phyloP scores from a whole-genome alignment of 2,888 invertebrate genomes.

The Boloria euphrosyne region DNA sequence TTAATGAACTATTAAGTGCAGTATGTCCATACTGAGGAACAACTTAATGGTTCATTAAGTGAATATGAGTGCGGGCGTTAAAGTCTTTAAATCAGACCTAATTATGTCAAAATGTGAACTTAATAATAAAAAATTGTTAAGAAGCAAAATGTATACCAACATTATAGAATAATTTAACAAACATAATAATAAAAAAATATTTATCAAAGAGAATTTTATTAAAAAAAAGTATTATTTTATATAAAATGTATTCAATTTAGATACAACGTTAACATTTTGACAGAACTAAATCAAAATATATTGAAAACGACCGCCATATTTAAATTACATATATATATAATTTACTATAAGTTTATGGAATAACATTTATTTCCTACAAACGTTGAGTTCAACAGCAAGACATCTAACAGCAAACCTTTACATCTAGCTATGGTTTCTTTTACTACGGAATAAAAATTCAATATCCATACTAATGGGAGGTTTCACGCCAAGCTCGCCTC shows the following conservation, averaged over 20 bases:
- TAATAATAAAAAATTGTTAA: neutral
- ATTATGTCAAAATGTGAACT: constrained; percentile 10
- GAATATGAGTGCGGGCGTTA: no score
- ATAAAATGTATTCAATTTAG: neutral
- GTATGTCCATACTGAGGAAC: no score
- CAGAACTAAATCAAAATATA: constrained; percentile 3
- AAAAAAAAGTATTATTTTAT: neutral
- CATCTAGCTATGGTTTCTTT: no score
- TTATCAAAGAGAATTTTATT: no score
- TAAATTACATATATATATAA: neutral
- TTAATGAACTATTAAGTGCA: no score
- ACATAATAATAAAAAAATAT: no score
- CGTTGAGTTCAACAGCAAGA: constrained; percentile 19
- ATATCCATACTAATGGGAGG: no score
- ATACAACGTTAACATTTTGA: neutral
- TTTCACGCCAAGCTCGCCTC: no score
- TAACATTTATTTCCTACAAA: constrained; percentile 14
- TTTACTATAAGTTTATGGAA: neutral
- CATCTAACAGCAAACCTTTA: neutral
- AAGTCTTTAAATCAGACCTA: neutral
- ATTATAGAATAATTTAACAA: neutral
- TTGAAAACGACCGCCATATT: neutral
- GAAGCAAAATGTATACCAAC: neutral
- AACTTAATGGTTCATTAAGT: no score
- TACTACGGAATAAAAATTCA: no score